A percentile compares a stretch with the other conserved stretches of the same genome.
phyloP scores from a whole-genome alignment of 2,888 invertebrate species.

The Cloeon dipterum region DNA sequence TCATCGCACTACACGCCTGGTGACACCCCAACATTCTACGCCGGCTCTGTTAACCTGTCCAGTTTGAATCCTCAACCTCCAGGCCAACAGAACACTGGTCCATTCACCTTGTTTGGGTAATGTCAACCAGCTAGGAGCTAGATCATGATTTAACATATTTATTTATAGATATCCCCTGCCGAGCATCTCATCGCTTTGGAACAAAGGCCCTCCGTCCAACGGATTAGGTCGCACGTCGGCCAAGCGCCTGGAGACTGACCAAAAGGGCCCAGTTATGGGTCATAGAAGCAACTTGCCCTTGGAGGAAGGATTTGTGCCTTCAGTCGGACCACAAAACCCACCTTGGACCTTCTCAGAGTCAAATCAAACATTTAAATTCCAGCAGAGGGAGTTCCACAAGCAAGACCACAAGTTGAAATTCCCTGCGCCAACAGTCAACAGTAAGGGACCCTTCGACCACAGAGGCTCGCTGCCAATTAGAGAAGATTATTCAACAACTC shows the following conservation, averaged over 20 bases:
- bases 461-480: background rate
- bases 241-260: background rate
- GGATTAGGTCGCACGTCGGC: background rate
- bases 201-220: background rate
- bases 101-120: constrained; percentile 2
- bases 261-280: background rate
- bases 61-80: background rate
- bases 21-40: constrained; percentile 34
- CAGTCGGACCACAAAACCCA: background rate
- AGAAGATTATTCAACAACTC: background rate
- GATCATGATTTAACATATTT: too few relatives aligned
- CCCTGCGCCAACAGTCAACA: background rate
- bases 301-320: background rate
- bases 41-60: constrained; percentile 16
- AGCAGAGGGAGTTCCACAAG: background rate
- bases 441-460: background rate
- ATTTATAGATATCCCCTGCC: constrained; percentile 2
- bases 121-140: too few relatives aligned
- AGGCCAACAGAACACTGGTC: background rate
- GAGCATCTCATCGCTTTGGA: background rate
- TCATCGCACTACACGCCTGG: constrained; percentile 26
- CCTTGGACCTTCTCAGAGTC: background rate
- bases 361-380: background rate
- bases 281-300: too few relatives aligned
- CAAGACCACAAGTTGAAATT: too few relatives aligned